Base-by-base conservation (phyloP, 2,797 vertebrate species). In the Oryzias sinensis region DNA sequence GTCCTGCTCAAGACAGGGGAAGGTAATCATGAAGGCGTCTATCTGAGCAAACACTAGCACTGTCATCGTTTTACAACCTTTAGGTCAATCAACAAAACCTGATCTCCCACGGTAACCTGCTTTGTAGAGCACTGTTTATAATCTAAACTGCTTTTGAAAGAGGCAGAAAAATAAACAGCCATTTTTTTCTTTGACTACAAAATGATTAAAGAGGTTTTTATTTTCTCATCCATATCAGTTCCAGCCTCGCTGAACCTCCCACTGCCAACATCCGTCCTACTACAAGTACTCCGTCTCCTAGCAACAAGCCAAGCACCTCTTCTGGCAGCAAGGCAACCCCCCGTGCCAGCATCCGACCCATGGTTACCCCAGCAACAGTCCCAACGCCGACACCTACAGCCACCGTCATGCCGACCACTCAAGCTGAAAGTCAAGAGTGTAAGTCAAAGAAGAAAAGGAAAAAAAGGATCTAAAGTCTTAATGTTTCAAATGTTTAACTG, bases 251-350 rank as follows among this genome's bases (percentile, higher is more conserved):
- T 56, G 97, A 99, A 54, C 94, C 97, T 29, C 97, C 97, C 43
- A 99, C 97, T 42, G 97, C 97, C 60, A 99, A 99, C 77, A 99
- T 99, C 77, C 96, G 96, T 56, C 97, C 97, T 52, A 99, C 97
- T 20, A 93, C 95, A 44, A 96, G 86, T 87, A 94, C 85, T 7
- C 85, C 83, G 1, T 86, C 95, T 51, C 93, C 95, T 14, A 94
- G 94, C 87, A 96, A 93, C 89, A 97, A 97, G 89, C 93, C 95
- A 22, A 92, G 92, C 65, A 91, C 94, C 7, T 92, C 94, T 49
- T 81, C 93, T 40, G 94, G 94, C 1, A 96, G 93, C 81, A 97
- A 97, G 49, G 89, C 95, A 24, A 96, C 95, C 1, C 95, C 96
- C 16, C 92, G 97, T n/a, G 97, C 97, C 49, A 98, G 96, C 70